Base-by-base conservation (phyloP, 53 echinoderm and acorn worm genomes). In the Actinopyga echinites region DNA sequence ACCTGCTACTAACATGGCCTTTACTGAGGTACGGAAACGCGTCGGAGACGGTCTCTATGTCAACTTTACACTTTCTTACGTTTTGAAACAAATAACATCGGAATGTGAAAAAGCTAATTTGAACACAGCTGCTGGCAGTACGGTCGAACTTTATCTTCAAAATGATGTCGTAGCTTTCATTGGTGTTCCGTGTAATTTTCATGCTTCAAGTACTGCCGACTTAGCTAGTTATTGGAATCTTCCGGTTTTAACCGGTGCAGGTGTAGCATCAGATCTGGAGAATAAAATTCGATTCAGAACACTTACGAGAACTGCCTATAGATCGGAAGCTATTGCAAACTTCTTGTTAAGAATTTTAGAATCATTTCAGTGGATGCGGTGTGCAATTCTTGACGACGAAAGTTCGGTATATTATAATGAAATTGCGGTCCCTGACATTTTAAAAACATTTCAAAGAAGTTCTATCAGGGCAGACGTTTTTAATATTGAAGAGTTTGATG, bases 251-350 rank as follows among this genome's bases (percentile, higher is more conserved):
- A 64, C 81, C 6, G 57, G 56, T 32, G 86, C 64, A 24, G 40
- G 62, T 17, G 61, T 78, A 15, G 23, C 85, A 0, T 6, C 24
- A 1, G 77, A 53, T 20, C 59, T 93, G 42, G 87, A 90, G 15
- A 85, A 93, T 35, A 89, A 90, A 28, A 40, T 33, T 1, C 85
- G 93, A 4, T 90, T 56, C 26, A 71, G 69, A 7, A 93, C 90
- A 2, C 82, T 93, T 11, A 90, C 88, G 8, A 55, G 87, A 28
- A 75, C 44, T 6, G 58, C 87, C 8, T 80, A 82, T 61, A 61
- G 44, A 36, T 31, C 82, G 12, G 42, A 58, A 15, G 64, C 24
- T n/a, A 17, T 85, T n/a, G 64, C 79, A 13, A n/a, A 79, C 28
- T 34, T 63, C 26, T 26, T 85, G 8, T 9, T 45, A 25, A 6